These are phyloP conservation scores for Drymonia ruficornis DNA, from an alignment of 2,888 invertebrate genomes.

Conservation along the genomic window DNA sequence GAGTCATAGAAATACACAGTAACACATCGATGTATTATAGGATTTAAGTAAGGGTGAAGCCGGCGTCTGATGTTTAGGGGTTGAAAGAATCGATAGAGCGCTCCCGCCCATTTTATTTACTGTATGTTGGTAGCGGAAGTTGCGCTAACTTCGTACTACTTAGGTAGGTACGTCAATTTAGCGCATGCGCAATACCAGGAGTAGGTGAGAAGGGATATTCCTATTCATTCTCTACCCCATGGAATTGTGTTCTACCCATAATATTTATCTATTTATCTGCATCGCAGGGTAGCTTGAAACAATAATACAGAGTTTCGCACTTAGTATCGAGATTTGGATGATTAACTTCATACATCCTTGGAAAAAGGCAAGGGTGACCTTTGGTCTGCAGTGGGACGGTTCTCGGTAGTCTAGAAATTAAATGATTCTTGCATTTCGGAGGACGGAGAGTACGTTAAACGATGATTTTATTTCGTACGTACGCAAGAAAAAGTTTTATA, in stretches of 20 bases:
- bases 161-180: slow-evolving; percentile 14
- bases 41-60: slow-evolving; percentile 8
- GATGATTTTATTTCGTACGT: background rate
- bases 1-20: slow-evolving; percentile 17
- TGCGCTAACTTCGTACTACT: slow-evolving; percentile 36
- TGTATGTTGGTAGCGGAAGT: slow-evolving; percentile 43
- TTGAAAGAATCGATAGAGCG: slow-evolving; percentile 53
- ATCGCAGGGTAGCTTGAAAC: too few species aligned
- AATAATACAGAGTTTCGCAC: background rate
- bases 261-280: too few species aligned
- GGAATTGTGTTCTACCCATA: too few species aligned
- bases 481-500: background rate
- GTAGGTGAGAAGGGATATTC: background rate
- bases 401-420: too few species aligned
- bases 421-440: too few species aligned
- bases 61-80: slow-evolving; percentile 22
- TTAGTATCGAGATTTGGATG: background rate
- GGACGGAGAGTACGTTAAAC: too few species aligned
- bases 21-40: slow-evolving; percentile 10
- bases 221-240: too few species aligned
- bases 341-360: background rate
- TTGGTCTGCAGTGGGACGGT: too few species aligned
- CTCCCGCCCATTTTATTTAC: slow-evolving; percentile 38
- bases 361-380: too few species aligned
- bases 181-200: slow-evolving; percentile 30